phyloP scores from a whole-genome alignment of 2,797 vertebrate species.

The Melanogrammus aeglefinus region DNA sequence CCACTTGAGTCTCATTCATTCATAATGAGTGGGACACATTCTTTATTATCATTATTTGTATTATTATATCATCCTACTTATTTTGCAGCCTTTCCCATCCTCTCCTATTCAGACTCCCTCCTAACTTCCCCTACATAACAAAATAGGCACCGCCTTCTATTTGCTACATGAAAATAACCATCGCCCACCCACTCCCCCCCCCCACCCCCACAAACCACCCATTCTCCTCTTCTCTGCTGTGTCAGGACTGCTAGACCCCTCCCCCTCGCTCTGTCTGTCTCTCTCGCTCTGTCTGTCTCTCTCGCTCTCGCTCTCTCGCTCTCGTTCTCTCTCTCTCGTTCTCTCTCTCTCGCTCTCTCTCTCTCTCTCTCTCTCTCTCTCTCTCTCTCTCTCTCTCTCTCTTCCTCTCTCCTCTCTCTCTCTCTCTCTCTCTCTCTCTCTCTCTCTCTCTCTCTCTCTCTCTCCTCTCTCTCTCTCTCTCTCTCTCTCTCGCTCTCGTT shows the following conservation, averaged over 20 bases:
- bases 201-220: background rate
- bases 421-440: too few relatives aligned
- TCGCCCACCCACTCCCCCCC: too few relatives aligned
- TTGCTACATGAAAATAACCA: background rate
- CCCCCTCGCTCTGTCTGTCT: constrained; percentile 11
- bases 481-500: background rate
- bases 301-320: background rate
- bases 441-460: too few relatives aligned
- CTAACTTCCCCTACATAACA: background rate
- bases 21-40: background rate
- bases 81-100: background rate
- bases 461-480: background rate
- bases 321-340: constrained; percentile 7
- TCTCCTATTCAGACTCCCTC: background rate
- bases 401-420: too few relatives aligned
- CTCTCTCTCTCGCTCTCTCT: background rate
- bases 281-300: constrained; percentile 53
- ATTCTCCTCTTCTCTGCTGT: constrained; percentile 2
- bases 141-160: background rate
- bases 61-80: background rate
- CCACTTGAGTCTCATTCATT: background rate
- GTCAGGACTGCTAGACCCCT: constrained; percentile 11
- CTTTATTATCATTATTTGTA: background rate
- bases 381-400: too few relatives aligned
- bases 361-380: background rate